A percentile compares a stretch with the other conserved stretches of the same genome.
Evolutionary conservation across 2,113 vertebrate genomes (phyloP).

Genomic region (Mus spicilegus): DNA sequence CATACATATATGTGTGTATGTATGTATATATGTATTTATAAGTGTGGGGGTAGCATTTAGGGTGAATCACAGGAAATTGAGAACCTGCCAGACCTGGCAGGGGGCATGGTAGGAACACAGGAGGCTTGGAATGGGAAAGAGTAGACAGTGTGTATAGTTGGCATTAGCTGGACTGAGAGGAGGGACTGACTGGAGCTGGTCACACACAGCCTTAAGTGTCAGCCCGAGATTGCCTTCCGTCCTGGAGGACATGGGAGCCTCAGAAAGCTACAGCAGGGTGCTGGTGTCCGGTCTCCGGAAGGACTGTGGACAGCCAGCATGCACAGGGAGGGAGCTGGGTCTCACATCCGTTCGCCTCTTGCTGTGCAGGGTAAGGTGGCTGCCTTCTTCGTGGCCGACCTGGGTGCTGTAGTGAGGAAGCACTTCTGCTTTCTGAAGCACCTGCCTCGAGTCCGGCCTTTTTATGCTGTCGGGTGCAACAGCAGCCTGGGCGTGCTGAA

Average conservation of each 20-base stretch:
- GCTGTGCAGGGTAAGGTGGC: conserved; percentile 76
- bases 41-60: background rate
- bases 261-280: background rate
- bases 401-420: conserved; percentile 87
- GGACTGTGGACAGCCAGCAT: background rate
- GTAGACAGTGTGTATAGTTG: background rate
- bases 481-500: conserved; percentile 86
- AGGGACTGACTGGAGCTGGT: background rate
- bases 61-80: conserved; percentile 3
- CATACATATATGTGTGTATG: background rate
- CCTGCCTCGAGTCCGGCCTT: conserved; percentile 87
- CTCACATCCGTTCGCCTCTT: conserved; percentile 62
- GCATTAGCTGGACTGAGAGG: background rate
- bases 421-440: conserved; percentile 88
- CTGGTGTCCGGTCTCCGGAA: background rate
- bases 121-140: background rate
- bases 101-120: conserved; percentile 16
- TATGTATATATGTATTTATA: background rate
- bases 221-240: background rate
- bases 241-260: background rate
- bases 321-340: background rate
- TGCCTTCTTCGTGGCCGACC: conserved; percentile 89
- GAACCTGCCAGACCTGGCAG: background rate
- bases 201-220: background rate
- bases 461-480: conserved; percentile 88